Conservation (phyloP, 2,113 vertebrate genomes). For the Podocnemis expansa region DNA sequence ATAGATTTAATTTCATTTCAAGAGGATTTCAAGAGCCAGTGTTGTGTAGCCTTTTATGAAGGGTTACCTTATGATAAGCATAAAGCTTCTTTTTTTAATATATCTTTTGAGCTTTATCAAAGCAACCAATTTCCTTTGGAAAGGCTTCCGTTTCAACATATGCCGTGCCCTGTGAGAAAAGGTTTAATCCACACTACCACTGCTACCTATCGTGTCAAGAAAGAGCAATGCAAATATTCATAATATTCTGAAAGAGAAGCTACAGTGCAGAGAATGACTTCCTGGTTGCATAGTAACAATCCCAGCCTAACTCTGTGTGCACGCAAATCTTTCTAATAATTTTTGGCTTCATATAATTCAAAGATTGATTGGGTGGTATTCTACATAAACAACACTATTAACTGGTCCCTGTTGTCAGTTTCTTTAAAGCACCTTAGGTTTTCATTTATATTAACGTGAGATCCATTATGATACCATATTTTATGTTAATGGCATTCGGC, state of each 20-base stretch:
- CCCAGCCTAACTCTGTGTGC: background rate
- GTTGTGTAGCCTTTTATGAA: slow-evolving; percentile 39
- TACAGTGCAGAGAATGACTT: background rate
- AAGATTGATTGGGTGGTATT: background rate
- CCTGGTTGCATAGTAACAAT: background rate
- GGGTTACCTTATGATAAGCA: slow-evolving; percentile 33
- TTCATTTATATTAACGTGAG: background rate
- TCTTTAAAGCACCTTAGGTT: background rate
- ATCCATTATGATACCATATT: background rate
- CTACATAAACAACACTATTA: background rate
- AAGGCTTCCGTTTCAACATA: slow-evolving; percentile 27
- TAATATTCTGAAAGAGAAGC: background rate
- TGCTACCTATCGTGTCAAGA: background rate
- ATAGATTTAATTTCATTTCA: slow-evolving; percentile 67
- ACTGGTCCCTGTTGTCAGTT: background rate
- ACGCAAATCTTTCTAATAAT: background rate
- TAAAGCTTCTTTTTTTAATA: slow-evolving; percentile 36
- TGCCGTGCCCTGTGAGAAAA: slow-evolving; percentile 8
- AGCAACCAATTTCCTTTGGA: slow-evolving; percentile 49
- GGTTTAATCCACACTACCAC: slow-evolving; percentile 36
- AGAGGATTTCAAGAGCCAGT: slow-evolving; percentile 42
- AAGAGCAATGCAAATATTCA: slow-evolving; percentile 52
- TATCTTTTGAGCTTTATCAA: slow-evolving; percentile 64
- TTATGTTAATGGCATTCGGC: background rate
- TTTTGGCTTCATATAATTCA: background rate